Evolutionary conservation across 2,888 invertebrate species (phyloP), one percentile per base, ranked within the genome.

Genomic region (Frankliniella intonsa): DNA sequence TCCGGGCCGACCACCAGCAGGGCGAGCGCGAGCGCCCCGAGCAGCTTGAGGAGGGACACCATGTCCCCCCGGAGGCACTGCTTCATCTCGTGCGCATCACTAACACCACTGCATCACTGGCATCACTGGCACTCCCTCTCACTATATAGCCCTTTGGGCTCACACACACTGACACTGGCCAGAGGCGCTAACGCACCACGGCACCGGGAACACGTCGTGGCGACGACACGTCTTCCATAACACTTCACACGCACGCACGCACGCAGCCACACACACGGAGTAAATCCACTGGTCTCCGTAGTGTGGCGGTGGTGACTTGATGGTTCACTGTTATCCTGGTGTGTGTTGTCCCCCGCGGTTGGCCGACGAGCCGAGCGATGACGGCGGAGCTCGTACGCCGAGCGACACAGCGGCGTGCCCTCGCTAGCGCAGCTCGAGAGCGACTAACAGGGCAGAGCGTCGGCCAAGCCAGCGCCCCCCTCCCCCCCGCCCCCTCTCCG

Each of bases 71-170:
- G 69, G 69, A 22, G 69, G 69, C 38, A 38, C 38, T 38, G 69
- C 25, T 76, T 22, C 69, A 76, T 76, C 69, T 12, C 5, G 10
- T 9, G 69, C 69, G 69, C 69, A 25, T 25, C 69, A 76, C 69
- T 76, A 76, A 25, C 69, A 76, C 69, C 69, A 76, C 69, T 25
- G 69, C 69, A n/a, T n/a, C n/a, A 76, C 69, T 76, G 25, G 25
- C 69, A 76, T 76, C 69, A 25, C 69, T 25, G 22, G 25, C 69
- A 25, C 69, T 8, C 69, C n/a, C 69, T 7, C n/a, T n/a, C n/a
- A n/a, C n/a, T n/a, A n/a, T n/a, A n/a, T n/a, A n/a, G n/a, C n/a
- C 69, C 7, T 22, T n/a, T 11, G 69, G 22, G 8, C 69, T 12
- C 25, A 25, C 69, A 25, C 69, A 12, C 69, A 25, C 69, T 76